phyloP scores from a whole-genome alignment of 1,140 invertebrate genomes.

The Tribolium castaneum region DNA sequence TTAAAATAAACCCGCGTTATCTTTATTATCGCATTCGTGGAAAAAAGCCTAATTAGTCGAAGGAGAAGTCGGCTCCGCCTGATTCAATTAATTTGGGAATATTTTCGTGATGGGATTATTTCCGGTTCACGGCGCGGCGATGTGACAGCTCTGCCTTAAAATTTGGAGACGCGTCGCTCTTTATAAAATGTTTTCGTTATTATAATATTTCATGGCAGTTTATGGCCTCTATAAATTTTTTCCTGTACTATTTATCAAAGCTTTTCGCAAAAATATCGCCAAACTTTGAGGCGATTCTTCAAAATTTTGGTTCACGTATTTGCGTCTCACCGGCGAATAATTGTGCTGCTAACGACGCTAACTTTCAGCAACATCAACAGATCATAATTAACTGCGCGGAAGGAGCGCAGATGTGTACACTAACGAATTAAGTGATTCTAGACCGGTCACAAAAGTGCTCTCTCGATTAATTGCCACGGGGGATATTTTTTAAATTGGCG shows the following conservation, averaged over 20 bases:
- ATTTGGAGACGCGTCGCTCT: background rate
- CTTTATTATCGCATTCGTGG: background rate
- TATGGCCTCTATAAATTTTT: conserved; percentile 8
- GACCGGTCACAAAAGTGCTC: background rate
- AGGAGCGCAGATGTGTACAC: background rate
- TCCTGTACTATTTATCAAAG: conserved; percentile 11
- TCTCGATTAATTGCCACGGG: background rate
- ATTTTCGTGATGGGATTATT: conserved; percentile 10
- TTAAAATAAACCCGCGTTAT: background rate
- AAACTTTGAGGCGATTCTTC: background rate
- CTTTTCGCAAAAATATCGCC: background rate
- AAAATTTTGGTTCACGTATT: background rate
- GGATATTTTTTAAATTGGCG: background rate
- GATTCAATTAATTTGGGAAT: conserved; percentile 13
- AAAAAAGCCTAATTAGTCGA: conserved; percentile 4
- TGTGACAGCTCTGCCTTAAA: conserved; percentile 1
- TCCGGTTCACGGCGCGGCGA: background rate
- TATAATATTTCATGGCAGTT: conserved; percentile 15
- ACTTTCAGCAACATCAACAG: conserved; percentile 10
- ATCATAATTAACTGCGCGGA: conserved; percentile 5
- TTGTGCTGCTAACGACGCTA: background rate
- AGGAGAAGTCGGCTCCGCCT: background rate
- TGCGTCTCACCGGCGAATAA: background rate
- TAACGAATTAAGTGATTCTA: background rate
- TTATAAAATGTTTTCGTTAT: conserved; percentile 5